A percentile compares a stretch with the other conserved stretches of the same genome.
These are phyloP conservation scores for Gymnarchus niloticus DNA, from an alignment of 2,113 vertebrate species.

Conservation along the genomic window DNA sequence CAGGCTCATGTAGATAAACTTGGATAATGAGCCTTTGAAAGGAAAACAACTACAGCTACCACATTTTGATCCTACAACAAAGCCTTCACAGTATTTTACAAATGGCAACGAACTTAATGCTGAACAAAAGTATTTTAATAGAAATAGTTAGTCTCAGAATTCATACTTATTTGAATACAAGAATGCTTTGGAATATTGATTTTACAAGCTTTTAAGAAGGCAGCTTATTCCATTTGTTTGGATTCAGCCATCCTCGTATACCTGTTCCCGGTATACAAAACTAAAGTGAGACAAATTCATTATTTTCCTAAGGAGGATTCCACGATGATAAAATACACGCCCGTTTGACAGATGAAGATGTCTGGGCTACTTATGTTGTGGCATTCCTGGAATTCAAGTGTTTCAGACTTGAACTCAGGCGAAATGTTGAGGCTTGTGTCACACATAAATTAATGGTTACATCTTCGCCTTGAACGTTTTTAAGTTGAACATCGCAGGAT, in stretches of 20 bases:
- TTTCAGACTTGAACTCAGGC: neutral
- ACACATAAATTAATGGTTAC: neutral
- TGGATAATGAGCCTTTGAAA: neutral
- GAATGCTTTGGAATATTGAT: neutral
- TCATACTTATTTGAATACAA: neutral
- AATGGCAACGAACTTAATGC: neutral
- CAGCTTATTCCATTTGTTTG: no score
- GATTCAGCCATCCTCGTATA: no score
- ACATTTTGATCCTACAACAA: neutral
- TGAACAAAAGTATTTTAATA: neutral
- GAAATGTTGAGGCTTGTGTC: neutral
- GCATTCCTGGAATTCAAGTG: neutral
- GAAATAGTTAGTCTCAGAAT: neutral
- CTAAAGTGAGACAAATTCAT: no score
- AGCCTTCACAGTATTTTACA: neutral
- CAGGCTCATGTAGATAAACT: neutral
- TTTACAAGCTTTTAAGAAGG: no score
- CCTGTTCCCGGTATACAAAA: no score
- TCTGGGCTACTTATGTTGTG: neutral
- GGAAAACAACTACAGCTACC: neutral
- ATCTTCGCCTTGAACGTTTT: neutral
- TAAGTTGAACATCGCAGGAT: neutral
- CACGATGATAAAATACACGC: neutral
- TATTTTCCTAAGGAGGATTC: no score
- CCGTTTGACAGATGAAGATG: neutral